Evolutionary conservation across 2,113 vertebrate genomes (phyloP).

Genomic region (Cyphomyrus discorhynchus): DNA sequence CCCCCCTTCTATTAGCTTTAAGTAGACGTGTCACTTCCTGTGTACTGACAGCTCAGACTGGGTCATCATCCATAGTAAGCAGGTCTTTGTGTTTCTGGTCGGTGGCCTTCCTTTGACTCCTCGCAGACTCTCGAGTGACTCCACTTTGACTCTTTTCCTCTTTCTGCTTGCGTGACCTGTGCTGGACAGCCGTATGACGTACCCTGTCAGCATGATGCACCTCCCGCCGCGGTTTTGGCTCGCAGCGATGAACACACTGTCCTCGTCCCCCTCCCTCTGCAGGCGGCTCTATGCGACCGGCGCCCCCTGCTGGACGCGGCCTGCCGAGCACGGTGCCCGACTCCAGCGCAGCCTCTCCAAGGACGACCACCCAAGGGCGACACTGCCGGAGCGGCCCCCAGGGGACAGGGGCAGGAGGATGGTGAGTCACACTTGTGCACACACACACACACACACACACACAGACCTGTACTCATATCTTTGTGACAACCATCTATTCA

Average conservation of each 20-base stretch:
- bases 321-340: slow-evolving; percentile 58
- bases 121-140: neutral
- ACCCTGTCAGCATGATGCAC: slow-evolving; percentile 24
- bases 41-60: neutral
- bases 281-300: slow-evolving; percentile 72
- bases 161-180: slow-evolving; percentile 17
- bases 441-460: neutral
- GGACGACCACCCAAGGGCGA: slow-evolving; percentile 83
- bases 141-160: neutral
- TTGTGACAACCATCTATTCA: no score
- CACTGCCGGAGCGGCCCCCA: slow-evolving; percentile 72
- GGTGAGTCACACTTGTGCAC: slow-evolving; percentile 55
- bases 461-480: no score
- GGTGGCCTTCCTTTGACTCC: neutral
- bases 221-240: neutral
- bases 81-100: neutral
- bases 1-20: neutral
- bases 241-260: slow-evolving; percentile 18
- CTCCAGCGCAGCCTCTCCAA: slow-evolving; percentile 75
- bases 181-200: neutral
- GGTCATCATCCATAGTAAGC: neutral
- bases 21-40: slow-evolving; percentile 5
- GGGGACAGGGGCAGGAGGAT: slow-evolving; percentile 74
- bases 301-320: slow-evolving; percentile 63
- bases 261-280: slow-evolving; percentile 34